These are phyloP conservation scores for Orthonevra nobilis DNA, from an alignment of 2,888 invertebrate species.

Conservation along the genomic window DNA sequence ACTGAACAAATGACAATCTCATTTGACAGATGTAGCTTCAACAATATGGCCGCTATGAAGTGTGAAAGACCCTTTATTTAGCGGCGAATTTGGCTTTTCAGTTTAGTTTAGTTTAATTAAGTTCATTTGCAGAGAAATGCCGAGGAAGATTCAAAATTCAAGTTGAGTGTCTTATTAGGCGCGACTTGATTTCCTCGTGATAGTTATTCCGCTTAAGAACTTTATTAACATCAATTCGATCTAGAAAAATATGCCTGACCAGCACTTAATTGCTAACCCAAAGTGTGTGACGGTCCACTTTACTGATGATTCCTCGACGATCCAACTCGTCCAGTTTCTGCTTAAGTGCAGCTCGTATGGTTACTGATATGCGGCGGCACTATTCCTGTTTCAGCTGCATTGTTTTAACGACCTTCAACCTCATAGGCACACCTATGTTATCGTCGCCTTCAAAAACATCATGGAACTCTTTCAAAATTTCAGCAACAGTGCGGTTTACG, in stretches of 20 bases:
- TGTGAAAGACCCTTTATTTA: no score
- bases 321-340: constrained; percentile 7
- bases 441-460: background rate
- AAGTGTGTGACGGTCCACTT: constrained; percentile 22
- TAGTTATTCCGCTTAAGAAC: no score
- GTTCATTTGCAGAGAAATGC: no score
- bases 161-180: no score
- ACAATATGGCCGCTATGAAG: no score
- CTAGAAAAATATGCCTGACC: constrained; percentile 19
- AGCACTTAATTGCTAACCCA: constrained; percentile 39
- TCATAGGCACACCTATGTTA: background rate
- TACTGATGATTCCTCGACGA: constrained; percentile 5
- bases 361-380: background rate
- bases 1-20: no score
- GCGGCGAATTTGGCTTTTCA: no score
- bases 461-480: background rate
- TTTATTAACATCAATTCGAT: constrained; percentile 28
- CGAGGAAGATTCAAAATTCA: no score
- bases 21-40: no score
- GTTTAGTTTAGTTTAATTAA: no score
- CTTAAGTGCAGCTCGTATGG: background rate
- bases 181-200: no score
- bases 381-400: constrained; percentile 1
- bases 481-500: background rate
- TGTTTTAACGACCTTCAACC: background rate